Conservation (phyloP, 2,797 vertebrate species). For the Onychomys leucogaster region DNA sequence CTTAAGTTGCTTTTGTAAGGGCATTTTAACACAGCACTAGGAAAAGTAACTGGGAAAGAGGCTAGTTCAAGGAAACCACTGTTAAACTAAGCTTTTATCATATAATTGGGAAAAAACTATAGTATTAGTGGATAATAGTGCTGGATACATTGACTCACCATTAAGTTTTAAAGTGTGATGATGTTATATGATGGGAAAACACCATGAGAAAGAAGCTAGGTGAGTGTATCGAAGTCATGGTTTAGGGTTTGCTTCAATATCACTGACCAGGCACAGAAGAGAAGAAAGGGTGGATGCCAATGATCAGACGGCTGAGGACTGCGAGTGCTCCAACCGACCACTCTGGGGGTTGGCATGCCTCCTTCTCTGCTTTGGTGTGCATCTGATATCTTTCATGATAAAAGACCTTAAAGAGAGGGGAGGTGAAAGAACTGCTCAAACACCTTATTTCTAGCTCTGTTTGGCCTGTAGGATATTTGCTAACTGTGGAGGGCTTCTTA, state of each 20-base stretch:
- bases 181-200: not conserved
- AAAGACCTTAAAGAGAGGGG: not conserved
- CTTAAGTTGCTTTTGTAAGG: not conserved
- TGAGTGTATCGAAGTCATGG: not conserved
- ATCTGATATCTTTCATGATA: not conserved
- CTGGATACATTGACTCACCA: not conserved
- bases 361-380: not conserved
- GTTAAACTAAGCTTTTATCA: conserved; percentile 2
- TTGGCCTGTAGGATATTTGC: not conserved
- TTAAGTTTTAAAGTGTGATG: not conserved
- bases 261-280: not conserved
- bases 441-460: not conserved
- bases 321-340: not conserved
- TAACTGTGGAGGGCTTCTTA: not conserved
- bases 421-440: not conserved
- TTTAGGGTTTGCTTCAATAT: conserved; percentile 7
- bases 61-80: not conserved
- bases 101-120: not conserved
- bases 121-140: not conserved
- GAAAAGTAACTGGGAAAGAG: not conserved
- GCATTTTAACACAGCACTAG: not conserved
- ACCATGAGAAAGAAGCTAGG: not conserved
- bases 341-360: not conserved
- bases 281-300: no score
- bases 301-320: not conserved